Evolutionary conservation across 2,113 vertebrate species (phyloP), one percentile per base, ranked within the genome.

Genomic region (Protobothrops flavoviridis): DNA sequence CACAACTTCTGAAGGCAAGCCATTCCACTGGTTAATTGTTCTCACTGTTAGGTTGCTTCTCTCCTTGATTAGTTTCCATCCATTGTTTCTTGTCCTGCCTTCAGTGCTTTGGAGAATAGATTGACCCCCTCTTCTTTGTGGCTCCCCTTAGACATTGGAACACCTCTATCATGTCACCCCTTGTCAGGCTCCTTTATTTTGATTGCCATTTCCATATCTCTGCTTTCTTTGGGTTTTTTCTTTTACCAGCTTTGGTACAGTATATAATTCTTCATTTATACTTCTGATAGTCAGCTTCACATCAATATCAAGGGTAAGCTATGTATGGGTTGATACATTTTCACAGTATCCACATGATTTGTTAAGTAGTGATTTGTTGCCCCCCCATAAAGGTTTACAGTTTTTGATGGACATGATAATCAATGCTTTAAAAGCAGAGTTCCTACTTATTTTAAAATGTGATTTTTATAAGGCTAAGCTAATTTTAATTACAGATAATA

Each of bases 401-500:
- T 43, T 85, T 90, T 90, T 90, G 45, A 39, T 64, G 43, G 59
- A 50, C 15, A 50, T 69, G 7, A 4, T 57, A 86, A 43, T 23
- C 24, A 50, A 45, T 45, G 15, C 10, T 64, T 17, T 81, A 69
- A 48, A 50, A 90, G 10, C 33, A 81, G 74, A 39, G 74, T 43
- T 81, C 6, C 15, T 11, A 3, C 0, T 39, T 11, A 39, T 39
- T n/a, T 59, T 45, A 85, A 64, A 88, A 3, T n/a, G 21, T 0
- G 0, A 20, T 1, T 85, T 24, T 89, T 92, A 85, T 95, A 96
- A 92, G 59, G 94, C 57, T 85, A 91, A 93, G 3, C 48, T 12
- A 88, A 11, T 93, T 87, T 96, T 95, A 17, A 89, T 91, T 52
- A 59, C 10, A 1, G 23, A 48, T 24, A 56, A 81, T 56, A 85